A percentile compares a stretch with the other conserved stretches of the same genome.
Conservation (phyloP, 2,888 invertebrate genomes). For the Agonopterix heracliana region DNA sequence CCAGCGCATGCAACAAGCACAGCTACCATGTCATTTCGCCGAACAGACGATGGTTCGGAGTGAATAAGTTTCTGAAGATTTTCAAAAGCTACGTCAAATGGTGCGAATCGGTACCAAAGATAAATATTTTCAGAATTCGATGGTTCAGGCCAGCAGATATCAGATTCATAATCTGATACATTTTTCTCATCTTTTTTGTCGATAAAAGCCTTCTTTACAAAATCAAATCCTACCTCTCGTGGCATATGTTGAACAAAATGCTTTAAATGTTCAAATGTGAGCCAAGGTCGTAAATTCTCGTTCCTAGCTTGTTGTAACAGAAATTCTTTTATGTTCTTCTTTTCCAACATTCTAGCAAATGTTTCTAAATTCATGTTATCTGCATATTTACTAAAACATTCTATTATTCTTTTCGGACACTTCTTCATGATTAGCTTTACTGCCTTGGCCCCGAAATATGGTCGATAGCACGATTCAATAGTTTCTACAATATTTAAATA, state of each 20-base stretch:
- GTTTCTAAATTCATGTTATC: slow-evolving; percentile 34
- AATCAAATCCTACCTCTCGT: slow-evolving; percentile 36
- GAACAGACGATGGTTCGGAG: slow-evolving; percentile 34
- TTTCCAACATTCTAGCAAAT: slow-evolving; percentile 41
- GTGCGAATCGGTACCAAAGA: slow-evolving; percentile 16
- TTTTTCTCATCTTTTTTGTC: slow-evolving; percentile 27
- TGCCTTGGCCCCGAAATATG: slow-evolving; percentile 31
- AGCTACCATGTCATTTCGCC: slow-evolving; percentile 37
- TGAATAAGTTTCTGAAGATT: slow-evolving; percentile 29
- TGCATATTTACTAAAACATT: slow-evolving; percentile 36
- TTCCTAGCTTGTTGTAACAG: slow-evolving; percentile 3
- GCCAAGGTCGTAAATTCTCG: slow-evolving; percentile 20
- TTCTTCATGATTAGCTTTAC: slow-evolving; percentile 45
- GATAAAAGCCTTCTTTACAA: slow-evolving; percentile 40
- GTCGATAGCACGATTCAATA: slow-evolving; percentile 8
- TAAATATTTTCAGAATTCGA: slow-evolving; percentile 6
- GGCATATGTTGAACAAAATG: slow-evolving; percentile 41
- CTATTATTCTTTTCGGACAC: slow-evolving; percentile 33
- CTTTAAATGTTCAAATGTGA: slow-evolving; percentile 29
- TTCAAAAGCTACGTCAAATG: slow-evolving; percentile 15
- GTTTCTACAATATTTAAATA: slow-evolving; percentile 39
- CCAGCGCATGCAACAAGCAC: slow-evolving; percentile 38
- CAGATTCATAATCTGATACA: background rate
- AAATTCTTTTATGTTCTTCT: slow-evolving; percentile 18
- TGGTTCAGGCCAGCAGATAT: background rate